Base-by-base conservation (phyloP, 2,888 invertebrate species). In the Prenolepis imparis region DNA sequence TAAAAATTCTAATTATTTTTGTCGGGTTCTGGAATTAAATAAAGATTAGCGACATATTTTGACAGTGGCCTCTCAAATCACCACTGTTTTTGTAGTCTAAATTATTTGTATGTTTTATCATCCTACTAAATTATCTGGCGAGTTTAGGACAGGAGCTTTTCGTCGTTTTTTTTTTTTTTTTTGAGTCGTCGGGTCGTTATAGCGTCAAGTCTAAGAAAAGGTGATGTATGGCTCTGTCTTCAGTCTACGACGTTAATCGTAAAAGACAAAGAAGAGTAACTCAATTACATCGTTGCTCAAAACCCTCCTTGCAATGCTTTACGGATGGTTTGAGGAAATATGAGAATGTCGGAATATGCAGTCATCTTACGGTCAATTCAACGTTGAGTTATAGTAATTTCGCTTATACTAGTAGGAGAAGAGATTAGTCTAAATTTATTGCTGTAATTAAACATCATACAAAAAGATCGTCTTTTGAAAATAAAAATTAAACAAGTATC, bases 371-470 rank as follows among this genome's bases (percentile, higher is more conserved):
- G 59, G 59, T 21, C 9, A 36, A 52, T 44, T 80, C 36, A 59
- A 36, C 78, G 59, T 32, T 80, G 72, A 80, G 32, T 80, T 80
- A 80, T 70, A 2, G 24, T 80, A 80, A 70, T 18, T 70, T 36
- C 72, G 24, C 9, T 64, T 48, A 48, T 21, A 3, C 59, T 8
- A 15, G 24, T 41, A n/a, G 6, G 55, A 77, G 55, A 80, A 59
- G 57, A 59, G 41, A 57, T 59, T 32, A 18, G 12, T 70, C 21
- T 59, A 70, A 70, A 80, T 70, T 80, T 70, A 59, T 59, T 12
- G 24, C 41, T 18, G 41, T 21, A 24, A 32, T 78, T 70, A 44
- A 36, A 44, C 18, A 8, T 70, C 32, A 11, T 75, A 21, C 39
- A 28, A 55, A 36, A 77, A 15, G n/a, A 57, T 68, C 15, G 6